Evolutionary conservation across 2,113 vertebrate genomes (phyloP), one percentile per base, ranked within the genome.

Genomic region (Corythoichthys haematopterus): DNA sequence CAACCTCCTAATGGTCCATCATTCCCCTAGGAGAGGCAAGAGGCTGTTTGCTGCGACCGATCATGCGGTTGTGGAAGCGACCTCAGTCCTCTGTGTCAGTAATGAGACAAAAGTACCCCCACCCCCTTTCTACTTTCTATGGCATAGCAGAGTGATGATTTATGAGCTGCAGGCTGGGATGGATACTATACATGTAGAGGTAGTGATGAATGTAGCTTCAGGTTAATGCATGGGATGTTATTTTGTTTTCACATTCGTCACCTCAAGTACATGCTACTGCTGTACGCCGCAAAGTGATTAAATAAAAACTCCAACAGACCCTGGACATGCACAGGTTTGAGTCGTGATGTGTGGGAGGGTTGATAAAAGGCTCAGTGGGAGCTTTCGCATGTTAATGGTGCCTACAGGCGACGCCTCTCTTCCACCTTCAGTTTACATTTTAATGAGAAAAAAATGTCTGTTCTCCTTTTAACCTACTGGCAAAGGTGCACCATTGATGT

Each of bases 351-450:
- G 46, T 61, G 60, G 55, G 53, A 51, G 12, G 59, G 37, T 58
- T 60, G 67, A 79, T 50, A 64, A 80, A 82, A 0, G 59, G 45
- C 70, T 72, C 13, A 33, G 71, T 65, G 51, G 59, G 71, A 71
- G 67, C 15, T 68, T 70, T 70, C 76, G 62, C 66, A 74, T 63
- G 36, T 36, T 81, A 77, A 83, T 83, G 64, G 55, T 58, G 48
- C 68, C 61, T 37, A 33, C 50, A 72, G 64, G 66, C 76, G 78
- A 82, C 74, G 70, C 38, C 45, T 67, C 57, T 85, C 73, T 69
- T 69, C 65, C 74, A 59, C 75, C 79, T 79, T 12, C 48, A 72
- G 76, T 77, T 65, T 45, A 68, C 69, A 33, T 80, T 86, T 84
- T 82, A 88, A 87, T 77, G 79, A 84, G 69, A 45, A 1, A 57